Evolutionary conservation across 2,888 invertebrate species (phyloP), one percentile per base, ranked within the genome.

Genomic region (Stegana nigrithorax): DNA sequence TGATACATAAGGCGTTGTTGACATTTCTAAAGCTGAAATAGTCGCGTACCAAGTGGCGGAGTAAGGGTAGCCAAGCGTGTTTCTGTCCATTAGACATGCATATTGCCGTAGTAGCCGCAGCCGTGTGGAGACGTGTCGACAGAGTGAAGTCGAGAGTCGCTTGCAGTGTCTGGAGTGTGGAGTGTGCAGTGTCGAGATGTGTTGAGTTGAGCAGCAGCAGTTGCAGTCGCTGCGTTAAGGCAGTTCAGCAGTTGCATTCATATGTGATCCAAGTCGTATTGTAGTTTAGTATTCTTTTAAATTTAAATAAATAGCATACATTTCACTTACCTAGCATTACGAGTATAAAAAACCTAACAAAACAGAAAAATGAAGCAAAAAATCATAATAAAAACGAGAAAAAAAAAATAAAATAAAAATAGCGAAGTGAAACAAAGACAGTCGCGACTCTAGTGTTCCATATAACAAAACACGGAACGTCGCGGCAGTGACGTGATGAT

Each of bases 1-100:
- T 95, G 78, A 95, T 95, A 81, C 93, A 95, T 84, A 93, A 95
- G 81, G 93, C 95, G 59, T 89, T 95, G 78, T 92, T 94, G 92
- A 94, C 95, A 89, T 95, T 95, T 89, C 90, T 95, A 58, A 82
- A 82, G 70, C 69, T 82, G 66, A 82, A 82, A 63, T 82, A 78
- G 72, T 60, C n/a, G 36, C 44, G 47, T 42, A 57, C 58, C 59
- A 59, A 62, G 57, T 60, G 36, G 19, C 60, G 36, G 36, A 59
- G 47, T 36, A n/a, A 36, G 23, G 59, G 32, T 50, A 29, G 26
- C 50, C 4, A 47, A 45, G 55, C 55, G 21, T 44, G 45, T 45
- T 25, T 32, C 7, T 59, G 57, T 60, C 59, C 61, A 65, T 44
- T 60, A 55, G 62, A 25, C 42, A 53, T 47, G 56, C 25, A 56